Evolutionary conservation across 2,888 invertebrate genomes (phyloP).

Genomic region (Megalurothrips usitatus): DNA sequence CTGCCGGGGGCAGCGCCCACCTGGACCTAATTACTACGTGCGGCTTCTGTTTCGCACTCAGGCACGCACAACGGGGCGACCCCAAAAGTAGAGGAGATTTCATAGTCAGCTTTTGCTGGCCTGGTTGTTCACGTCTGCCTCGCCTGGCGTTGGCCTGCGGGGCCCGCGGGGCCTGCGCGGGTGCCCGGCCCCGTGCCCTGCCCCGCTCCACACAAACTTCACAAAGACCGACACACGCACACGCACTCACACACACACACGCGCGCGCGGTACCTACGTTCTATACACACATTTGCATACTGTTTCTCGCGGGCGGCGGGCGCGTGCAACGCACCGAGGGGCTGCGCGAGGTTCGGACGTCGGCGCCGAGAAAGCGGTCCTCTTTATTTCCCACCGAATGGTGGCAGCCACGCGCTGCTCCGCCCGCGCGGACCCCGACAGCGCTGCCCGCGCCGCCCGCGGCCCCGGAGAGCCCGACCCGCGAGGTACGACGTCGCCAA

Average conservation of each 20-base stretch:
- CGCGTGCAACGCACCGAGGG: neutral
- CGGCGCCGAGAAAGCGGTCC: slow-evolving; percentile 3
- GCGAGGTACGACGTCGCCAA: too few relatives aligned
- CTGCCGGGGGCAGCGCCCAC: too few relatives aligned
- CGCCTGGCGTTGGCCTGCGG: too few relatives aligned
- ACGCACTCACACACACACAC: neutral
- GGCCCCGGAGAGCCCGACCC: neutral
- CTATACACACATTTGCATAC: slow-evolving; percentile 6
- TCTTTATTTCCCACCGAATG: slow-evolving; percentile 7
- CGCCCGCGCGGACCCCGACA: neutral
- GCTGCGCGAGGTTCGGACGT: neutral
- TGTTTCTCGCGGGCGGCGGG: neutral
- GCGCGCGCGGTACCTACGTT: neutral
- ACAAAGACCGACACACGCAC: neutral
- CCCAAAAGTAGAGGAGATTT: neutral
- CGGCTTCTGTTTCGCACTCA: too few relatives aligned
- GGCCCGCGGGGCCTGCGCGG: too few relatives aligned
- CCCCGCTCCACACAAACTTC: neutral
- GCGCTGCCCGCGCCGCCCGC: neutral
- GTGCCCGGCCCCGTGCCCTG: too few relatives aligned
- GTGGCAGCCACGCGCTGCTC: neutral
- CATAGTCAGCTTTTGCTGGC: neutral
- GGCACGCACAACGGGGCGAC: too few relatives aligned
- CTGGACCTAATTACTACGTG: too few relatives aligned
- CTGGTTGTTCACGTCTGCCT: too few relatives aligned